phyloP scores from a whole-genome alignment of 2,888 invertebrate species.

The Campoletis raptor region DNA sequence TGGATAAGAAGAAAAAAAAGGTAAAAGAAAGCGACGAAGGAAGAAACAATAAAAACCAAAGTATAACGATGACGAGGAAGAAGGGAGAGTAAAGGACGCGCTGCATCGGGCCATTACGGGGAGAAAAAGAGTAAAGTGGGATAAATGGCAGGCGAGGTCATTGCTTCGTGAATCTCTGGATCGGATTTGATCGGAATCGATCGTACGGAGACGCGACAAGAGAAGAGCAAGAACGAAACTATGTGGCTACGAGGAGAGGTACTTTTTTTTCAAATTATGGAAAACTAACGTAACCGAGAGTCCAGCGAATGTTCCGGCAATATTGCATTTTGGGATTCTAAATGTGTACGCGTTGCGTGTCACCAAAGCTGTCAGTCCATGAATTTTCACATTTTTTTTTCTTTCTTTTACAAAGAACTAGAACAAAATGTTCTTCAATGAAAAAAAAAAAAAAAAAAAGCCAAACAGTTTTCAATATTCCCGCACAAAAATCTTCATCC shows the following conservation, averaged over 20 bases:
- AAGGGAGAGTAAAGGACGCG: conserved; percentile 41
- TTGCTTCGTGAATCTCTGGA: conserved; percentile 81
- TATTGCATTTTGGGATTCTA: neutral
- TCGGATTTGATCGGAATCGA: conserved; percentile 80
- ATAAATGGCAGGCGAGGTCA: conserved; percentile 84
- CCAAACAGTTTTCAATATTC: no score
- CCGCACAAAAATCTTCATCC: no score
- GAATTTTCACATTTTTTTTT: neutral
- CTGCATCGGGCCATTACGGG: conserved; percentile 40
- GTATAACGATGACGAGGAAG: neutral
- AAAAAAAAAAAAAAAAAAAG: no score
- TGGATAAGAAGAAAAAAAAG: conserved; percentile 25
- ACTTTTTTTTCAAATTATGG: neutral
- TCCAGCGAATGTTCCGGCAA: neutral
- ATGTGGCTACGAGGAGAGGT: neutral
- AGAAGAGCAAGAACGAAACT: conserved; percentile 25
- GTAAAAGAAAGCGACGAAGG: conserved; percentile 35
- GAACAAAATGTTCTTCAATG: neutral
- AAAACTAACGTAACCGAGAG: neutral
- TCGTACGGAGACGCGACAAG: conserved; percentile 72
- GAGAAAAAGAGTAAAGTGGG: conserved; percentile 71
- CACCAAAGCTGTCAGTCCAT: neutral
- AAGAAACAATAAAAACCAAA: conserved; percentile 42
- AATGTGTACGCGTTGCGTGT: neutral
- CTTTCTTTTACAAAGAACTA: neutral